These are phyloP conservation scores for Diaphora mendica DNA, from an alignment of 2,888 invertebrate species.

Conservation along the genomic window DNA sequence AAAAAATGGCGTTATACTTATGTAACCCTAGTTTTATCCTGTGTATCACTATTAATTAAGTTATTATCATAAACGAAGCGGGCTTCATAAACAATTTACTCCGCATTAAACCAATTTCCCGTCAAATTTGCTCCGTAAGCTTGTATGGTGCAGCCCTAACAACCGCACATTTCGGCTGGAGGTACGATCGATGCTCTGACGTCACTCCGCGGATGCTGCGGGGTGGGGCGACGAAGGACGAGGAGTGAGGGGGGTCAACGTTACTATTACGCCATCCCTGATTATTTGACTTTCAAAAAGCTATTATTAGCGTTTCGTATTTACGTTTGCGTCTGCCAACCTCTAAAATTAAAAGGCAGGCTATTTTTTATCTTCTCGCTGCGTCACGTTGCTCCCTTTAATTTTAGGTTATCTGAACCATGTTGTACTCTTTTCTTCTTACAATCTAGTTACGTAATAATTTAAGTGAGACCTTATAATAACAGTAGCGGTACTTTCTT, in stretches of 20 bases:
- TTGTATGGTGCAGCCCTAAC: constrained; percentile 57
- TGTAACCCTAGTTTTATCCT: not conserved
- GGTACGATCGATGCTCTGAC: constrained; percentile 81
- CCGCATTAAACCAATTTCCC: constrained; percentile 44
- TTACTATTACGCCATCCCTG: constrained; percentile 60
- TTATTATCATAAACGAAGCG: constrained; percentile 10
- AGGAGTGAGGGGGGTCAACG: constrained; percentile 37
- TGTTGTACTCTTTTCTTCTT: constrained; percentile 19
- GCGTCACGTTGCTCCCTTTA: constrained; percentile 23
- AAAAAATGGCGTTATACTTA: not conserved
- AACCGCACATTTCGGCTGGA: constrained; percentile 66
- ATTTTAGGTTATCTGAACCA: constrained; percentile 34
- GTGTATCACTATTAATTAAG: not conserved
- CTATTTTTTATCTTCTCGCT: constrained; percentile 42
- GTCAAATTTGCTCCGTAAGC: constrained; percentile 44
- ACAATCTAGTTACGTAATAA: constrained; percentile 20
- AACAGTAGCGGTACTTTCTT: not conserved
- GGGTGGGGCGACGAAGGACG: constrained; percentile 50
- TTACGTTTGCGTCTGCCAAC: constrained; percentile 50
- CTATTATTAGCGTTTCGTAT: constrained; percentile 66
- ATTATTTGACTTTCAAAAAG: constrained; percentile 67
- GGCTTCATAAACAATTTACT: constrained; percentile 40
- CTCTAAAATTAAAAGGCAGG: constrained; percentile 53
- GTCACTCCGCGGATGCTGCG: constrained; percentile 76
- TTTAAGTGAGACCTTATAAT: not conserved